A percentile compares a stretch with the other conserved stretches of the same genome.
phyloP scores from a whole-genome alignment of 2,113 vertebrate genomes.

The Propithecus coquereli region DNA sequence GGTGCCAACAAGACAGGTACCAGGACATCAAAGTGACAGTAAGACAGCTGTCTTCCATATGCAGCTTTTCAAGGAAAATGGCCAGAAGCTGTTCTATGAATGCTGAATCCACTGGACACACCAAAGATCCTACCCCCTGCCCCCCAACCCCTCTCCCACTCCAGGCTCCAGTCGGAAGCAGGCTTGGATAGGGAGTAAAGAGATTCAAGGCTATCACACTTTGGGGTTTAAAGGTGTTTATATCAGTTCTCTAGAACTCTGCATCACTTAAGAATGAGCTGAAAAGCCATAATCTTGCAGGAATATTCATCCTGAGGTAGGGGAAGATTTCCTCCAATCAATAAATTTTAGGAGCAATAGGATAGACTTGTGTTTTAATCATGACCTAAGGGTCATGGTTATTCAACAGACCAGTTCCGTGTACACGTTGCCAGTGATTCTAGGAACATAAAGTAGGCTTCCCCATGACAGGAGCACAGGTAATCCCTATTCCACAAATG shows the following conservation, averaged over 20 bases:
- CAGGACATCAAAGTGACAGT: not conserved
- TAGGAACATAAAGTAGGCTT: accelerated
- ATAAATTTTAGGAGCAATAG: not conserved
- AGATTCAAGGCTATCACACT: not conserved
- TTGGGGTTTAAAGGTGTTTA: not conserved
- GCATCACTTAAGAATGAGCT: not conserved
- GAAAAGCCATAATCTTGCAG: not conserved
- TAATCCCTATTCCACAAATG: not conserved
- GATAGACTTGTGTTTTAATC: not conserved
- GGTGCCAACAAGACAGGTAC: not conserved
- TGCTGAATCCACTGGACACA: not conserved
- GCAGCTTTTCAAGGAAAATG: not conserved
- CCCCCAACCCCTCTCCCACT: not conserved
- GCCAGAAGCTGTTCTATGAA: not conserved
- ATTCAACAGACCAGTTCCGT: not conserved
- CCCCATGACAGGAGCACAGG: not conserved
- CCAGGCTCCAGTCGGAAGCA: not conserved
- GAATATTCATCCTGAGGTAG: not conserved
- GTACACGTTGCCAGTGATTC: not conserved
- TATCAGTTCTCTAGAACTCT: not conserved
- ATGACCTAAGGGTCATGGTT: not conserved
- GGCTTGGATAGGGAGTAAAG: too few species aligned
- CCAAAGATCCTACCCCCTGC: accelerated
- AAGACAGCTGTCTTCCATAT: not conserved
- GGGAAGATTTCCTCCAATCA: not conserved